A percentile compares a stretch with the other conserved stretches of the same genome.
Evolutionary conservation across 2,888 invertebrate species (phyloP).

Genomic region (Monopis laevigella): DNA sequence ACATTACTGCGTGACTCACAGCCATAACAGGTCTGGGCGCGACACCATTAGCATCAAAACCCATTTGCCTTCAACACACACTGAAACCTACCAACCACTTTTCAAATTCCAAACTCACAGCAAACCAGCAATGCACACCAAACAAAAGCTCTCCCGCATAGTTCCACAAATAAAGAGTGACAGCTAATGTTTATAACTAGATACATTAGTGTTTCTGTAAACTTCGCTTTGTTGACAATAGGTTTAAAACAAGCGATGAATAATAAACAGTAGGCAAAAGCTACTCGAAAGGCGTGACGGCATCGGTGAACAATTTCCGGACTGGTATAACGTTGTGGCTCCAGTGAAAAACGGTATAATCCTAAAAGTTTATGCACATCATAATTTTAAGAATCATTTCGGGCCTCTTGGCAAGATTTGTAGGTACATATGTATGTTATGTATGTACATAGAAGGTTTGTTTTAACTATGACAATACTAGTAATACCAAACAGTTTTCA

Average conservation of each 20-base stretch:
- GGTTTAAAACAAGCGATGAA: neutral
- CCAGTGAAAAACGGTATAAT: too few relatives aligned
- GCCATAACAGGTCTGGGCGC: conserved; percentile 38
- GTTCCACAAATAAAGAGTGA: neutral
- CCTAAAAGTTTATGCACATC: too few relatives aligned
- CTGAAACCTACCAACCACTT: neutral
- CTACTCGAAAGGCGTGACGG: neutral
- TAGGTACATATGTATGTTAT: too few relatives aligned
- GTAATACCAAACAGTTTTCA: too few relatives aligned
- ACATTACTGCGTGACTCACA: conserved; percentile 36
- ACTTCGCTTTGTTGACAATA: neutral
- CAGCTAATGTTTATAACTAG: neutral
- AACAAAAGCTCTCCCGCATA: neutral
- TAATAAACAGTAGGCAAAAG: neutral
- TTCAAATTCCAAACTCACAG: neutral
- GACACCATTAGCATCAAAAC: neutral
- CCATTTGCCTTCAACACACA: neutral
- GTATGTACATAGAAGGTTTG: too few relatives aligned
- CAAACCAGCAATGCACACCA: neutral
- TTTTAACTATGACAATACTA: too few relatives aligned
- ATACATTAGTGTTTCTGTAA: neutral
- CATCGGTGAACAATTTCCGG: conserved; percentile 7
- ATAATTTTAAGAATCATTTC: too few relatives aligned
- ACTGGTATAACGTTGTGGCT: too few relatives aligned
- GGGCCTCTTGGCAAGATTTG: too few relatives aligned